Evolutionary conservation across 2,797 vertebrate genomes (phyloP), one percentile per base, ranked within the genome.

Genomic region (Muscicapa striata): DNA sequence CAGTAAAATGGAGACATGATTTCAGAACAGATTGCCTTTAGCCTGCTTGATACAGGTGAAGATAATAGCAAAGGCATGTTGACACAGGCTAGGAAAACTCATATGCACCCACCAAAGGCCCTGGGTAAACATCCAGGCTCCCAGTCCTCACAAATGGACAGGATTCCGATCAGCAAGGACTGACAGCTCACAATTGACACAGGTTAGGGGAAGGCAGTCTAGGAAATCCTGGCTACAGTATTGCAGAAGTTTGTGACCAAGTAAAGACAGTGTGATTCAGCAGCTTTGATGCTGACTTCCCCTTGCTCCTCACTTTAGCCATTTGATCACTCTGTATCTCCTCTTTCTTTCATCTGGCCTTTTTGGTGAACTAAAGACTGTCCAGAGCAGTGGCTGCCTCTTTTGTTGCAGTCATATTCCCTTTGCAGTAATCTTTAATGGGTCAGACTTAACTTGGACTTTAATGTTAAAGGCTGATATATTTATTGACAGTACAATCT

Each of bases 1-100:
- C 36, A 67, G 61, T 2, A 85, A 90, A 91, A 89, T 8, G 30
- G 52, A 87, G 48, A 67, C 38, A 55, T 1, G 29, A 81, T 92
- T 85, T 89, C 82, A 62, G 76, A 92, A 21, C 21, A 82, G 87
- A 92, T 57, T 87, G 76, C 48, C 63, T 90, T 84, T 89, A 78
- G 40, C 52, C 14, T 67, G 19, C 32, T 76, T 73, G 81, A 70
- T 74, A 34, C 19, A 41, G 26, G 61, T 70, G 58, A 72, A 86
- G 70, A 78, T 76, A 89, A 93, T 36, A 87, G 67, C 9, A 69
- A 45, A 30, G 64, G 27, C 23, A 30, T 81, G 36, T 91, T 95
- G 80, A 82, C 81, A 92, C 27, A 89, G 24, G 18, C 57, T 89
- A 27, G 8, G 40, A 79, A 84, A 87, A 41, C 43, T 66, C 36